Percentiles rank a stretch among this genome's conserved stretches.
Conservation (phyloP, 2,113 vertebrate species). For the Pycnonotus jocosus region DNA sequence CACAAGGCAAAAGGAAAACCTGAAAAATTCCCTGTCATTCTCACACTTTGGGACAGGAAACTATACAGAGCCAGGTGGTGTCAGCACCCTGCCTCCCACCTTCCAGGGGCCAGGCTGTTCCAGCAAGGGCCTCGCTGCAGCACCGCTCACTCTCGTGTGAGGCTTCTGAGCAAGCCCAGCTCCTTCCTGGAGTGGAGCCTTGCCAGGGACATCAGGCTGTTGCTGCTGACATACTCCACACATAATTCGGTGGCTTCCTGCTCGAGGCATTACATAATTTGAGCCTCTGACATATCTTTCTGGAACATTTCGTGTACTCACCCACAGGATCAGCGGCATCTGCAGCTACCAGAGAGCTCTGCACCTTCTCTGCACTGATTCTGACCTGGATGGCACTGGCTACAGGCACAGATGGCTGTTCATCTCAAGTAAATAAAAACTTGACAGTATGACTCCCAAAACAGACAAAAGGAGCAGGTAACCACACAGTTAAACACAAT, state of each 20-base stretch:
- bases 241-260: slow-evolving; percentile 9
- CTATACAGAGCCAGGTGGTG: neutral
- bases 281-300: slow-evolving; percentile 23
- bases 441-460: neutral
- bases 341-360: neutral
- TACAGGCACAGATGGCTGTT: neutral
- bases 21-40: neutral
- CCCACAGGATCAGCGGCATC: neutral
- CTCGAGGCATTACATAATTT: slow-evolving; percentile 28
- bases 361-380: neutral
- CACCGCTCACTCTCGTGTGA: neutral
- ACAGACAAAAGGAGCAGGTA: neutral
- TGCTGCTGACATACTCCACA: slow-evolving; percentile 10
- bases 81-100: neutral
- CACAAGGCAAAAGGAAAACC: neutral
- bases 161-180: slow-evolving; percentile 6
- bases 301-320: neutral
- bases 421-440: neutral
- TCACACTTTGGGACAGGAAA: neutral
- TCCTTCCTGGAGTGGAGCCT: slow-evolving; percentile 43
- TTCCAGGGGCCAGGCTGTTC: neutral
- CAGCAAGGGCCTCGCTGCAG: neutral
- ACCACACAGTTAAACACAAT: neutral
- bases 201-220: slow-evolving; percentile 50
- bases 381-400: neutral